Base-by-base conservation (phyloP, 2,113 vertebrate species). In the Hirundichthys speculiger region DNA sequence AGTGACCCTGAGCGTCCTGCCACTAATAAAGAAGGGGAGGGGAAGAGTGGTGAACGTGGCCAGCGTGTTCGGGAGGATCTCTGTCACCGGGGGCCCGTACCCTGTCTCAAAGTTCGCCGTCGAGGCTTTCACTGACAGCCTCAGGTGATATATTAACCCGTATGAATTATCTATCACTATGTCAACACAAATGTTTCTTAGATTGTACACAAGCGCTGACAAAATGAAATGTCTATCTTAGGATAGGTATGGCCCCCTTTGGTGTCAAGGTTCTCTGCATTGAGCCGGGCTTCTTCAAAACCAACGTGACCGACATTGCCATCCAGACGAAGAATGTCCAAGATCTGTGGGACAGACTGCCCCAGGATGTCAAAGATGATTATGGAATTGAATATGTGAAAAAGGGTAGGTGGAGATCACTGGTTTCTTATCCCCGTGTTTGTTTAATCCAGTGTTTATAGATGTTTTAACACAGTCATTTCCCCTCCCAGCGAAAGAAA, bases 211-310 rank as follows among this genome's bases (percentile, higher is more conserved):
- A 13, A 30, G 13, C 16, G 4, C 19, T 56, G 22, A 43, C 12
- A 3, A 8, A 21, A 25, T 14, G 0, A 16, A 20, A 13, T 52
- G 13, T 47, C 14, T 13, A 7, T 27, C 78, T 34, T 40, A 96
- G 95, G 89, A 66, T 85, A 48, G 84, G 91, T 16, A 90, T 95
- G 90, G 61, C 52, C 2, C 75, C 80, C 4, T 98, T 94, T 41
- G 93, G 94, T 10, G 89, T 96, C 41, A 95, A 94, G 76, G 93
- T 95, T 62, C 89, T 93, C 60, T 90, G 92, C 77, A 91, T 91
- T 21, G 90, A 94, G 75, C 92, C 92, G 1, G 85, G 85, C 19
- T 95, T 94, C 86, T 95, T 94, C 88, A 93, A 93, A 61, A 92
- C 90, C 22, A 85, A 57, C 20, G 20, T 88, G 63, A 90, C 84